Conservation (phyloP, 2,113 vertebrate species). For the Oenanthe melanoleuca region DNA sequence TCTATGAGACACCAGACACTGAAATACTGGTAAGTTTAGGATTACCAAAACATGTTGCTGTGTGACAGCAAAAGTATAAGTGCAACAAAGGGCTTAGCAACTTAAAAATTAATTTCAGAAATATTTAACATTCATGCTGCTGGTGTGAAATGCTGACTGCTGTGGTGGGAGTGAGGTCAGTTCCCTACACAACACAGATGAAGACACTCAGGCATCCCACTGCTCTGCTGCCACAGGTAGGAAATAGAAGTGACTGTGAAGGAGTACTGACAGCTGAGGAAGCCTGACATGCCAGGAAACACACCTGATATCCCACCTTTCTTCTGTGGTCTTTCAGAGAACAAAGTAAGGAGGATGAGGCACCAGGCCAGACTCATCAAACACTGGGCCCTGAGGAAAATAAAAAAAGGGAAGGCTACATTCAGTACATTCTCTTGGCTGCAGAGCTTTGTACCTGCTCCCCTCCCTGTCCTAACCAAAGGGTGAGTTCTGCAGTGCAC, state of each 20-base stretch:
- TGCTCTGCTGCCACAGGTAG: not conserved
- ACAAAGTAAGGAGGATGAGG: not conserved
- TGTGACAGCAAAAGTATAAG: not conserved
- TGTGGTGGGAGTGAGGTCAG: not conserved
- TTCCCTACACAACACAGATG: not conserved
- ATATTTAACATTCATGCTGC: not conserved
- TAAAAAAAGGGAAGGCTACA: not conserved
- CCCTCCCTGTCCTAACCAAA: not conserved
- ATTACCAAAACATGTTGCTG: not conserved
- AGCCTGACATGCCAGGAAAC: not conserved
- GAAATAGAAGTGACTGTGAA: not conserved
- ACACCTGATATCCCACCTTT: not conserved
- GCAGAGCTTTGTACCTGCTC: not conserved
- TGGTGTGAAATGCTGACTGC: not conserved
- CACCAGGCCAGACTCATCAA: not conserved
- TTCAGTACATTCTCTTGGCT: not conserved
- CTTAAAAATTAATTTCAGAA: not conserved
- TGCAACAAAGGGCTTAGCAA: not conserved
- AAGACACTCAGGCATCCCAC: not conserved
- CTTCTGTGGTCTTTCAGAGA: not conserved
- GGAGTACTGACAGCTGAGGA: not conserved
- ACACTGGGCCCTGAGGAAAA: not conserved
- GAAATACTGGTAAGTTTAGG: not conserved
- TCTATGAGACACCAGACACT: not conserved
- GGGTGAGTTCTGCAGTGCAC: not conserved